phyloP scores from a whole-genome alignment of 2,888 invertebrate species.

The Watsonalla cultraria region DNA sequence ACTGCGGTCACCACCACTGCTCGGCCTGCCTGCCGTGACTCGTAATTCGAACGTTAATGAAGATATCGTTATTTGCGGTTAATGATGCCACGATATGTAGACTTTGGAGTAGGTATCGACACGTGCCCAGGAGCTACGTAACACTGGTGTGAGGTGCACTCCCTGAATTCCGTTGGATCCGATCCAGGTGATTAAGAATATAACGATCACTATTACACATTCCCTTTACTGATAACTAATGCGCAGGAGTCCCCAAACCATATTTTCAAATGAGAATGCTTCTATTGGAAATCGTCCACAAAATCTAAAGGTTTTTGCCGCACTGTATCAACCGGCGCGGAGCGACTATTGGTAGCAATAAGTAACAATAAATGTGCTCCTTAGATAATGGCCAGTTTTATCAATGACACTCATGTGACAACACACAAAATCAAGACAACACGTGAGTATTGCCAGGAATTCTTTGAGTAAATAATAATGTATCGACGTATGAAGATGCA shows the following conservation, averaged over 20 bases:
- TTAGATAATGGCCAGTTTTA: neutral
- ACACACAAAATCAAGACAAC: neutral
- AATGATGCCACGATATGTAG: constrained; percentile 52
- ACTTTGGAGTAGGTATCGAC: constrained; percentile 42
- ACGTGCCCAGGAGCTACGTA: constrained; percentile 30
- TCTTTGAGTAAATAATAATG: neutral
- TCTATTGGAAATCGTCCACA: neutral
- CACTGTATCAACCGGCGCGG: neutral
- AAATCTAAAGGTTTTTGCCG: neutral
- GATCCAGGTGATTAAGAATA: constrained; percentile 46
- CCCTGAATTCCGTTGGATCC: constrained; percentile 59
- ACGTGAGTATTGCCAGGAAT: neutral
- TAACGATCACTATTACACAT: constrained; percentile 25
- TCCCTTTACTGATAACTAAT: neutral
- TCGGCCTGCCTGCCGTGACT: constrained; percentile 48
- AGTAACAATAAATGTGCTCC: neutral
- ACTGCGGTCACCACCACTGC: constrained; percentile 65
- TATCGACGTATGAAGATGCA: neutral
- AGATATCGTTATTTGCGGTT: constrained; percentile 74
- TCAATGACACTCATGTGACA: neutral
- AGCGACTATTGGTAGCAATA: neutral
- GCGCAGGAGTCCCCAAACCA: constrained; percentile 5
- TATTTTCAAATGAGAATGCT: neutral
- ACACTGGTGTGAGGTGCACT: constrained; percentile 35
- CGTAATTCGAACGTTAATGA: constrained; percentile 68